These are phyloP conservation scores for Megathymus violae DNA, from an alignment of 1,140 invertebrate species.

Conservation along the genomic window DNA sequence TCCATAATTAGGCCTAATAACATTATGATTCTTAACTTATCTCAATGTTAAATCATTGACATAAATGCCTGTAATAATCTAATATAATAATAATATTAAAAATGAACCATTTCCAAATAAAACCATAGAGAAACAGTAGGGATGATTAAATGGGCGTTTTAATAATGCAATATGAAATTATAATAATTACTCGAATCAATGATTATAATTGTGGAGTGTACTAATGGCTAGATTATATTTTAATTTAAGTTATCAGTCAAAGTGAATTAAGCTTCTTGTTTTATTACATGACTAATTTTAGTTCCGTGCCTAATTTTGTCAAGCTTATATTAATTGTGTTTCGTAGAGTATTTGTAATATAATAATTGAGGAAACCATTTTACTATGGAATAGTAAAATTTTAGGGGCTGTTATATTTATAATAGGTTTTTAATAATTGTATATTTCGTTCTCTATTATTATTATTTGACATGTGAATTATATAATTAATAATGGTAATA, in stretches of 20 bases:
- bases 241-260: slow-evolving; percentile 30
- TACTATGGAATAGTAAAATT: slow-evolving; percentile 78
- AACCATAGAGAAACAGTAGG: slow-evolving; percentile 10
- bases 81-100: slow-evolving; percentile 5
- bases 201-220: slow-evolving; percentile 38
- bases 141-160: slow-evolving; percentile 25
- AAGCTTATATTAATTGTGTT: slow-evolving; percentile 37
- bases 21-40: slow-evolving; percentile 2
- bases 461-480: slow-evolving; percentile 30
- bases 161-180: slow-evolving; percentile 9
- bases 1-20: no score
- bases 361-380: slow-evolving; percentile 53
- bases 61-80: slow-evolving; percentile 3
- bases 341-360: slow-evolving; percentile 30
- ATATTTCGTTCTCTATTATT: slow-evolving; percentile 71
- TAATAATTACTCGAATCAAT: slow-evolving; percentile 48
- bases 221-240: slow-evolving; percentile 35
- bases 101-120: background rate
- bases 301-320: slow-evolving; percentile 56
- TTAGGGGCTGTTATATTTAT: slow-evolving; percentile 78
- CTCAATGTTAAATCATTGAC: no score
- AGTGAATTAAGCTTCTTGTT: slow-evolving; percentile 37
- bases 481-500: slow-evolving; percentile 25
- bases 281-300: slow-evolving; percentile 41
- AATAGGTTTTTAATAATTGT: slow-evolving; percentile 69